These are phyloP conservation scores for Mylabris sibirica DNA, from an alignment of 2,888 invertebrate genomes.

Conservation along the genomic window DNA sequence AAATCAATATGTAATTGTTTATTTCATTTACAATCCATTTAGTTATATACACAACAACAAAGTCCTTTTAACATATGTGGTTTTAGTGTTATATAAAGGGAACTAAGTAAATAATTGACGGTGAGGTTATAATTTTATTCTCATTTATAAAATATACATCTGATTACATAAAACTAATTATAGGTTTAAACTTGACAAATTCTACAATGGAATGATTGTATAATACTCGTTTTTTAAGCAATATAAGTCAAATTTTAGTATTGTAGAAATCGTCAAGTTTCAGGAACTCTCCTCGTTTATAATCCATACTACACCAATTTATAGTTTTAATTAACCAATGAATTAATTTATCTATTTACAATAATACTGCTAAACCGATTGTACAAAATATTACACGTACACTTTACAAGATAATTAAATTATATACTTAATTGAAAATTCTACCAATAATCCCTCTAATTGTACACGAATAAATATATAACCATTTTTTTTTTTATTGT, in stretches of 20 bases:
- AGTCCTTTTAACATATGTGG: conserved; percentile 37
- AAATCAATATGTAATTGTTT: conserved; percentile 40
- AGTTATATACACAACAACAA: conserved; percentile 60
- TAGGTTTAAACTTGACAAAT: conserved; percentile 8
- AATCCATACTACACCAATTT: conserved; percentile 35
- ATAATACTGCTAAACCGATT: conserved; percentile 52
- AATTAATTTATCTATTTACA: conserved; percentile 42
- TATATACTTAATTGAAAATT: conserved; percentile 30
- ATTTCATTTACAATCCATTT: conserved; percentile 58
- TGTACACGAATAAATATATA: conserved; percentile 37
- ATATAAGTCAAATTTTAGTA: background rate
- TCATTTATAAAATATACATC: conserved; percentile 33
- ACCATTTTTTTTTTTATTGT: conserved; percentile 19
- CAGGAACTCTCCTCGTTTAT: conserved; percentile 8
- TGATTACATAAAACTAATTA: conserved; percentile 19
- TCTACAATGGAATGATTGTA: background rate
- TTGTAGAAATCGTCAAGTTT: conserved; percentile 8
- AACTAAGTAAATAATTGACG: conserved; percentile 39
- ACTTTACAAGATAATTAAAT: conserved; percentile 33
- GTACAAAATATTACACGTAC: conserved; percentile 50
- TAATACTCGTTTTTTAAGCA: background rate
- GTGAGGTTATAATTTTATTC: conserved; percentile 31
- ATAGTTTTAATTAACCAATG: background rate
- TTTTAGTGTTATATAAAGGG: conserved; percentile 34
- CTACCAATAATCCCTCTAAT: conserved; percentile 39